phyloP scores from a whole-genome alignment of 2,797 vertebrate species.

The Acanthopagrus latus region DNA sequence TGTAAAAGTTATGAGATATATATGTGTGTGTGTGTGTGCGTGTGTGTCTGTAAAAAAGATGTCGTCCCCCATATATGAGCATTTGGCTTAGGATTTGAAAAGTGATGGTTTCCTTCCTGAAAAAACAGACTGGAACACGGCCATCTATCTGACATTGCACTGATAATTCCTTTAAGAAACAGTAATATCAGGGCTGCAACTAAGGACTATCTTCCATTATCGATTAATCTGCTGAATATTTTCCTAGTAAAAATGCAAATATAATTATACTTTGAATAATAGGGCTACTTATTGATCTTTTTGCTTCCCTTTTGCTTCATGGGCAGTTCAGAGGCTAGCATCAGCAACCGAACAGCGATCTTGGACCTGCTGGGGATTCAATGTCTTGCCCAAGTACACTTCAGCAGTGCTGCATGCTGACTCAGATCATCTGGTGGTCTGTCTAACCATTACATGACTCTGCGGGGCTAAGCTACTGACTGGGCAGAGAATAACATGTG shows the following conservation, averaged over 20 bases:
- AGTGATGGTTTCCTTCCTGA: background rate
- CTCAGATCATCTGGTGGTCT: constrained; percentile 68
- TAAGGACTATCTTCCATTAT: too few relatives aligned
- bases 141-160: background rate
- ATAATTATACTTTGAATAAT: background rate
- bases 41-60: background rate
- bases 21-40: too few relatives aligned
- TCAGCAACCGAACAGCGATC: constrained; percentile 31
- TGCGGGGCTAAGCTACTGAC: constrained; percentile 69
- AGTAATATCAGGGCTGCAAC: background rate
- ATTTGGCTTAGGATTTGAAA: background rate
- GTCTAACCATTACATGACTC: constrained; percentile 70
- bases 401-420: constrained; percentile 57
- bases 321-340: background rate
- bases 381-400: constrained; percentile 33
- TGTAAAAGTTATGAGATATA: background rate
- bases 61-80: background rate
- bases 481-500: constrained; percentile 54
- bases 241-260: background rate
- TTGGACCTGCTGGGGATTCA: constrained; percentile 34
- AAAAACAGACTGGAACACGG: background rate
- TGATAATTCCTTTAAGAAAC: background rate
- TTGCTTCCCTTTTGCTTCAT: background rate
- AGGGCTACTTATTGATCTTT: background rate
- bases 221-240: too few relatives aligned